A percentile compares a stretch with the other conserved stretches of the same genome.
These are phyloP conservation scores for Nasonia oneida DNA, from an alignment of 2,888 invertebrate species.

Conservation along the genomic window DNA sequence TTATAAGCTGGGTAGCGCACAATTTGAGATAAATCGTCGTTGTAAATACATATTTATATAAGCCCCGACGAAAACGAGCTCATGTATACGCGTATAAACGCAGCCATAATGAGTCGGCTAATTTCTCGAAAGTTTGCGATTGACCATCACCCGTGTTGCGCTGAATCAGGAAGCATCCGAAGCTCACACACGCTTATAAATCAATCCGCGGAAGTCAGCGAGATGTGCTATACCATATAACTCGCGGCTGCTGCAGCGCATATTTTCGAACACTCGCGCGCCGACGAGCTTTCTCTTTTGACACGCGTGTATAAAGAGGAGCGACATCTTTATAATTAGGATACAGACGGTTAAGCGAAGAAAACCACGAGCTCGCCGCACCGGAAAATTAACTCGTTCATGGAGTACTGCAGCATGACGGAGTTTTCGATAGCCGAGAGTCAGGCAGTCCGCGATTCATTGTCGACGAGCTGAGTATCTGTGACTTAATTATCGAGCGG, in stretches of 20 bases:
- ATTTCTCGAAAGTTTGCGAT: neutral
- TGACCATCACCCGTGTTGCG: neutral
- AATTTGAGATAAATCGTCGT: neutral
- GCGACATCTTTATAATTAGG: conserved; percentile 6
- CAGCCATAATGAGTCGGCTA: neutral
- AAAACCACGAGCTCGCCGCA: neutral
- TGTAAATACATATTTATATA: conserved; percentile 26
- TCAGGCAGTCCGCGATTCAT: conserved; percentile 6
- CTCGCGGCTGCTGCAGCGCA: no score
- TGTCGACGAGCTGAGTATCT: conserved; percentile 22
- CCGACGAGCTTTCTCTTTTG: neutral
- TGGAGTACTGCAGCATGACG: neutral
- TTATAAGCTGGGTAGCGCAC: neutral
- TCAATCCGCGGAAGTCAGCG: conserved; percentile 8
- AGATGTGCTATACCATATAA: no score
- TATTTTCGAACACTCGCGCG: neutral
- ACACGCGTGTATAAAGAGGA: neutral
- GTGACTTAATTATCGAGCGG: conserved; percentile 33
- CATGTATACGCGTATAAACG: neutral
- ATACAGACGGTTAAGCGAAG: conserved; percentile 4
- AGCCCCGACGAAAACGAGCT: conserved; percentile 6
- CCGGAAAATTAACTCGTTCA: conserved; percentile 23
- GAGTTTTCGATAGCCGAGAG: neutral
- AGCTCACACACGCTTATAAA: neutral
- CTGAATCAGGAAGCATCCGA: neutral